A percentile compares a stretch with the other conserved stretches of the same genome.
phyloP scores from a whole-genome alignment of 2,113 vertebrate genomes.

The Mormoops blainvillei region DNA sequence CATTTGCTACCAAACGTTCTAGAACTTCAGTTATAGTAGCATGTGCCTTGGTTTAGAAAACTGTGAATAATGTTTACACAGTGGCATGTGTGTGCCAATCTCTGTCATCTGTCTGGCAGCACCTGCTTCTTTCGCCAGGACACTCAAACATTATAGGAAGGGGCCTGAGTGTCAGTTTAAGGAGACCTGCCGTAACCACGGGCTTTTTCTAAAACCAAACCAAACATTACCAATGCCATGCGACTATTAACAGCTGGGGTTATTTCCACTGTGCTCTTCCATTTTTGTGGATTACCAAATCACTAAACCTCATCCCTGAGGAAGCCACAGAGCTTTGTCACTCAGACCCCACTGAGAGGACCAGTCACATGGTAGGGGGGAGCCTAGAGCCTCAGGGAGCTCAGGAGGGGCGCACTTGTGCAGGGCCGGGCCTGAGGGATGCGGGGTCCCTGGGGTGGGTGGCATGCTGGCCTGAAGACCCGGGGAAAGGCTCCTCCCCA shows the following conservation, averaged over 20 bases:
- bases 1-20: rapidly evolving
- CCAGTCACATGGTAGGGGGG: background rate
- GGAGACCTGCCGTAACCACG: background rate
- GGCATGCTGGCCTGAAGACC: background rate
- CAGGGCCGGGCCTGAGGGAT: background rate
- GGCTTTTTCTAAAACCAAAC: background rate
- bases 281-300: background rate
- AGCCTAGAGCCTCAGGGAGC: background rate
- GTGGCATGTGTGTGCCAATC: too few relatives aligned
- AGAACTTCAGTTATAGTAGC: background rate
- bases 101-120: background rate
- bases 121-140: background rate
- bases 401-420: background rate
- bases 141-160: rapidly evolving
- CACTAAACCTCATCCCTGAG: background rate
- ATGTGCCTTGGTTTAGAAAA: background rate
- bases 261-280: background rate
- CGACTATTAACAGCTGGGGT: rapidly evolving
- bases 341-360: background rate
- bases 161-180: background rate
- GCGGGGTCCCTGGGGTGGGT: rapidly evolving
- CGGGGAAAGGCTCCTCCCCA: too few relatives aligned
- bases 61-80: background rate
- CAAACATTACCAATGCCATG: rapidly evolving
- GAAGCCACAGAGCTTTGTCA: rapidly evolving